Base-by-base conservation (phyloP, 2,888 invertebrate genomes). In the Piscicola geometra region DNA sequence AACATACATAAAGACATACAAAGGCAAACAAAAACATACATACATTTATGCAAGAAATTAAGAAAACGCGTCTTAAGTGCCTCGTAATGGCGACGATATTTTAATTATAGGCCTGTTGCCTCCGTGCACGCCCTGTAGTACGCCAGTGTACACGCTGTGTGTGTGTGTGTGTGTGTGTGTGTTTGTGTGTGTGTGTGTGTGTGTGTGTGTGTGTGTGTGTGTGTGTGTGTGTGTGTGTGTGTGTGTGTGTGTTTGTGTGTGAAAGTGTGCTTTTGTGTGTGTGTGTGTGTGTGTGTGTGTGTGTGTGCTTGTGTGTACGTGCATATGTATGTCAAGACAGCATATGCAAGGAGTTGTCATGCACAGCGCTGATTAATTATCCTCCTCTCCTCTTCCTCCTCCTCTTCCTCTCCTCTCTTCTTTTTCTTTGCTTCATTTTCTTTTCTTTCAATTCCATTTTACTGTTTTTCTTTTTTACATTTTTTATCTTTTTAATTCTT, bases 161-260 rank as follows among this genome's bases (percentile, higher is more conserved):
- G 50, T 47, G 50, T 47, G 50, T 47, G 50, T 47, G 50, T 47
- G 50, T 47, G 50, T 47, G 50, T 47, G 50, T 47, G 50, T 47
- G 50, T 47, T 9, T 47, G 50, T 47, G 50, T 47, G 50, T 47
- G 50, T 47, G 50, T 47, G 50, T 47, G 50, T 47, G 50, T 47
- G 50, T 47, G 50, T 47, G 50, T 47, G 50, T 47, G 50, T 47
- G 50, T 47, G 50, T 47, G 50, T 47, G 50, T 47, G 50, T 47
- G 50, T 47, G 50, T 47, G 50, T 47, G 50, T 47, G 50, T 47
- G 50, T 47, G 50, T 47, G 50, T 47, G 50, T 47, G 50, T 47
- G 50, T 47, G 50, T 47, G 50, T 47, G 50, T 47, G 50, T 47
- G 50, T 47, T 9, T 47, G 50, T 47, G 50, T 47, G 50, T 47